Base-by-base conservation (phyloP, 2,797 vertebrate genomes). In the Chiloscyllium punctatum region DNA sequence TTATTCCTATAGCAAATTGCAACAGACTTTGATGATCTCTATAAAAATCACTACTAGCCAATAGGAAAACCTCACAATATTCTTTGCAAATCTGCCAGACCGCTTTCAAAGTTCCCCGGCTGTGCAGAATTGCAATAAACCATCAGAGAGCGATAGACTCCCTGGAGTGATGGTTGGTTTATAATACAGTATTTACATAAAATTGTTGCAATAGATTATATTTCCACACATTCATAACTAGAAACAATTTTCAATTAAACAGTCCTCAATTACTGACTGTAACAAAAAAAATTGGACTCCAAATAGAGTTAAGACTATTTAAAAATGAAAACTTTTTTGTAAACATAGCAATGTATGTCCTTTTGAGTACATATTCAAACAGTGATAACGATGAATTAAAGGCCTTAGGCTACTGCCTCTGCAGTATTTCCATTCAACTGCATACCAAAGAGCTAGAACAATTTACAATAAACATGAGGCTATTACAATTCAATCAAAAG, bases 401-500 rank as follows among this genome's bases (percentile, higher is more conserved):
- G 48, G 94, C 94, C 94, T n/a, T 27, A 30, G 94, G 94, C 94
- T 77, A 72, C 7, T 77, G 94, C 25, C 69, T 94, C 94, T 94
- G 94, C 94, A 94, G 72, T 94, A 74, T 69, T 95, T 71, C 71
- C 94, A 74, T 95, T 95, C 94, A 95, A 95, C 71, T 95, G 94
- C 71, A 95, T 95, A 77, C 71, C 94, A 95, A 95, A 72, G 71
- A 95, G 94, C 74, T 95, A 95, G 94, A 48, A 53, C 94, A 74
- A 98, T 98, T 98, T 98, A 98, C 98, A 98, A 98, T 98, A 98
- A 95, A 98, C 98, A 98, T 97, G 97, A 66, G 95, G 82, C 98
- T 97, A 98, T 98, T 98, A 98, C 98, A 98, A 98, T 98, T 98
- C 98, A 98, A 98, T 98, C 98, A 98, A 98, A 98, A 98, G 97